These are phyloP conservation scores for Drosophila quinaria DNA, from an alignment of 2,888 invertebrate species.

Conservation along the genomic window DNA sequence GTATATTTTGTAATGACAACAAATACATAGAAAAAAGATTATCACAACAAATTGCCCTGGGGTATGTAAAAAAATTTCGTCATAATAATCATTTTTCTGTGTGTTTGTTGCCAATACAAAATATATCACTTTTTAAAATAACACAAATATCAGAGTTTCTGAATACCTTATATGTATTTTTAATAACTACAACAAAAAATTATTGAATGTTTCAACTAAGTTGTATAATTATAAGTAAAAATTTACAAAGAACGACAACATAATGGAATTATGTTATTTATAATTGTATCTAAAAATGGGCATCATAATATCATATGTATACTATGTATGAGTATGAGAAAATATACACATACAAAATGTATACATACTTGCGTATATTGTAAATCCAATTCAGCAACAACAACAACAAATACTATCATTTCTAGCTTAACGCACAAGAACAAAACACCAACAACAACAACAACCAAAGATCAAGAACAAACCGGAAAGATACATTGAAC, in stretches of 20 bases:
- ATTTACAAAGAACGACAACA: constrained; percentile 56
- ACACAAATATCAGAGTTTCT: no score
- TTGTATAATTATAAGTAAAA: constrained; percentile 79
- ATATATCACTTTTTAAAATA: no score
- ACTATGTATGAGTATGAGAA: constrained; percentile 1
- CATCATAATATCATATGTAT: constrained; percentile 1
- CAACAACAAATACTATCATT: constrained; percentile 33
- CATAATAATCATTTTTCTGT: no score
- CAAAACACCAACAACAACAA: constrained; percentile 41
- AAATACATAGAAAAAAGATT: no score
- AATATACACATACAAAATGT: background rate
- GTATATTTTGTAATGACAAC: no score
- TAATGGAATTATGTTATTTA: constrained; percentile 74
- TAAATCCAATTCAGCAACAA: constrained; percentile 42
- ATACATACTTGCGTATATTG: background rate
- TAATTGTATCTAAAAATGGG: constrained; percentile 55
- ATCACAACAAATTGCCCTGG: no score
- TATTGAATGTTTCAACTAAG: constrained; percentile 81
- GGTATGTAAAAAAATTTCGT: no score
- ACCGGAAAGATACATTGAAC: constrained; percentile 31
- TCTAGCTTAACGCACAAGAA: constrained; percentile 57
- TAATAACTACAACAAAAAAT: constrained; percentile 60
- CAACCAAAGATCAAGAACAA: constrained; percentile 35
- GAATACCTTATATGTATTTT: no score
- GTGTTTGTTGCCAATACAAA: no score